Conservation (phyloP, 2,113 vertebrate genomes). For the Tamias sibiricus region DNA sequence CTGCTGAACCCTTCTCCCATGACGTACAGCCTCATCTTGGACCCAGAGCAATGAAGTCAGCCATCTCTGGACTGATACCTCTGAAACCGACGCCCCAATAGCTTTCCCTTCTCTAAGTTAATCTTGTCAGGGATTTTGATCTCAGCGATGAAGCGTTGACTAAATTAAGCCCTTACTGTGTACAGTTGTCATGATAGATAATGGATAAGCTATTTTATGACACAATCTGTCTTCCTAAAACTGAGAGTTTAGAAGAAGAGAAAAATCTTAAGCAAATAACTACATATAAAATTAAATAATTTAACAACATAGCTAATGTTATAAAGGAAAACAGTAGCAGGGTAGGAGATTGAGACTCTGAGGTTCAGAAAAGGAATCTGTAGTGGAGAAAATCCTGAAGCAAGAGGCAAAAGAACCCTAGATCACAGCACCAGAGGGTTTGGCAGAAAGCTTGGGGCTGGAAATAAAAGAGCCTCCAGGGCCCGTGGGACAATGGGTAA, state of each 20-base stretch:
- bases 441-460: rapidly evolving
- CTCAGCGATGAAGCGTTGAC: too few species aligned
- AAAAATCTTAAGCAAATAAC: neutral
- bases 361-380: neutral
- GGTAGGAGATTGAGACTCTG: neutral
- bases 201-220: neutral
- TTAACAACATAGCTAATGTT: neutral
- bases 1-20: too few species aligned
- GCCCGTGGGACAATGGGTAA: rapidly evolving
- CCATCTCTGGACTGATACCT: too few species aligned
- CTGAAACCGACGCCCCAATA: too few species aligned
- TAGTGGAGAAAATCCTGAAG: too few species aligned
- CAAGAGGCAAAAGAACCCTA: too few species aligned
- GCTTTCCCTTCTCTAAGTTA: too few species aligned
- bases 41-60: too few species aligned
- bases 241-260: neutral
- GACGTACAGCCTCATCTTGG: too few species aligned
- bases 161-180: neutral
- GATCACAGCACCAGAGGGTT: rapidly evolving
- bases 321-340: neutral
- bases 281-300: rapidly evolving
- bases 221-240: neutral
- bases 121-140: too few species aligned
- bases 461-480: too few species aligned
- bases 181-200: neutral